A percentile compares a stretch with the other conserved stretches of the same genome.
phyloP scores from a whole-genome alignment of 2,888 invertebrate genomes.

The Cheilosia pagana region DNA sequence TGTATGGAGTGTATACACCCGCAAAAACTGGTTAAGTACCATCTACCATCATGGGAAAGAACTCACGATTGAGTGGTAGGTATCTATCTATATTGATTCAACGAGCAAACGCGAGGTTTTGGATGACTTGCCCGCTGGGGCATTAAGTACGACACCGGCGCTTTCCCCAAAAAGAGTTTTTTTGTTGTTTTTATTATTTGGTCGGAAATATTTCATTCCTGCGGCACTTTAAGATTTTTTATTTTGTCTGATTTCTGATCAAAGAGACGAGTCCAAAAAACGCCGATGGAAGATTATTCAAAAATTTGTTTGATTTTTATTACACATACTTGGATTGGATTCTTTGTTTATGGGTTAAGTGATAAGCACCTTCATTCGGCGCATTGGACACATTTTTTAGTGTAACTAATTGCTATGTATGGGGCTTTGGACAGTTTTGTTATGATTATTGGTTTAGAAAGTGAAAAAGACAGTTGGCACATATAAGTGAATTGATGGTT shows the following conservation, averaged over 20 bases:
- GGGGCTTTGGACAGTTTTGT: not conserved
- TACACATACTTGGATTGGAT: not conserved
- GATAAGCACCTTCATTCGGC: constrained; percentile 17
- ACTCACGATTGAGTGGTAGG: constrained; percentile 58
- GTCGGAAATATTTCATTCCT: constrained; percentile 55
- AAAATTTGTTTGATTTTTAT: constrained; percentile 56
- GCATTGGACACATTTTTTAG: not conserved
- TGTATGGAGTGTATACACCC: constrained; percentile 8
- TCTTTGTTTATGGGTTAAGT: constrained; percentile 7
- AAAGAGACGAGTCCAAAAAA: constrained; percentile 20
- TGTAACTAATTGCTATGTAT: constrained; percentile 32
- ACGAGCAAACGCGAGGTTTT: constrained; percentile 36
- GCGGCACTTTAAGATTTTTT: constrained; percentile 35
- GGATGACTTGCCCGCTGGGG: constrained; percentile 32
- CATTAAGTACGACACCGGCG: constrained; percentile 36
- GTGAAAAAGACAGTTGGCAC: too few species aligned
- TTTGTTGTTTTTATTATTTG: constrained; percentile 41
- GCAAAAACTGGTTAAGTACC: constrained; percentile 65
- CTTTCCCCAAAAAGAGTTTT: constrained; percentile 54
- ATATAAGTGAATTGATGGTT: too few species aligned
- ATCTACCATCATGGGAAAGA: constrained; percentile 54
- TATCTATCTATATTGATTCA: constrained; percentile 43
- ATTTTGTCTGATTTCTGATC: constrained; percentile 31
- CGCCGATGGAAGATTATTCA: constrained; percentile 49
- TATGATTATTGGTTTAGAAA: too few species aligned